Conservation (phyloP, 2,797 vertebrate species). For the Knipowitschia caucasica region DNA sequence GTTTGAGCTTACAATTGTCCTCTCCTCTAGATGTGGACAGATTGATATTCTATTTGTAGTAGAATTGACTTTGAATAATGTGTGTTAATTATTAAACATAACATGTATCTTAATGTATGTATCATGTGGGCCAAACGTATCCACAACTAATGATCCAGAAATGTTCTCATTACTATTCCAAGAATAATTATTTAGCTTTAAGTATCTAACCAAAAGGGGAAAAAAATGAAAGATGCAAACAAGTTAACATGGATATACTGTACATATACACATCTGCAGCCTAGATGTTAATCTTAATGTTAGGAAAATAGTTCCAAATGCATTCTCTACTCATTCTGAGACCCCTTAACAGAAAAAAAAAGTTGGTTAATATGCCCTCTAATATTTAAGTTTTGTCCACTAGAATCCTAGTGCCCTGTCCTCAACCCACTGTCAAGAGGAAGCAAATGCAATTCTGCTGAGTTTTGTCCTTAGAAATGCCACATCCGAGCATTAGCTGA, state of each 20-base stretch:
- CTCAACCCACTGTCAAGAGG: neutral
- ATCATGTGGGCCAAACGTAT: conserved; percentile 46
- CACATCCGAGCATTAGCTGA: conserved; percentile 3
- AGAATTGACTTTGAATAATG: too few species aligned
- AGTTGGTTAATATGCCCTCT: neutral
- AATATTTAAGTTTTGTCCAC: neutral
- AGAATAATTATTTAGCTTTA: conserved; percentile 15
- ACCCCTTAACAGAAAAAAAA: conserved; percentile 4
- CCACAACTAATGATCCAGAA: conserved; percentile 34
- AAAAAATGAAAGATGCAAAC: neutral
- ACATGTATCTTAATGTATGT: too few species aligned
- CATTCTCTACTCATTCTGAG: conserved; percentile 23
- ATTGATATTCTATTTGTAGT: too few species aligned
- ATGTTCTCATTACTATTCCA: conserved; percentile 25
- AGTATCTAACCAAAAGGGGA: too few species aligned
- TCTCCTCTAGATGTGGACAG: too few species aligned
- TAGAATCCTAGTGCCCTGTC: neutral
- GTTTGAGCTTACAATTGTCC: too few species aligned
- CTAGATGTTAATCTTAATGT: conserved; percentile 7
- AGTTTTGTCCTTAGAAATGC: conserved; percentile 16
- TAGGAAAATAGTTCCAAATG: conserved; percentile 44
- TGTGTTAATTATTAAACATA: too few species aligned
- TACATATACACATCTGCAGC: neutral
- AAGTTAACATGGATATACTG: conserved; percentile 1
- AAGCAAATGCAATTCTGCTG: conserved; percentile 12